Conservation (phyloP, 2,888 invertebrate species). For the Acanthosepion pharaonis region DNA sequence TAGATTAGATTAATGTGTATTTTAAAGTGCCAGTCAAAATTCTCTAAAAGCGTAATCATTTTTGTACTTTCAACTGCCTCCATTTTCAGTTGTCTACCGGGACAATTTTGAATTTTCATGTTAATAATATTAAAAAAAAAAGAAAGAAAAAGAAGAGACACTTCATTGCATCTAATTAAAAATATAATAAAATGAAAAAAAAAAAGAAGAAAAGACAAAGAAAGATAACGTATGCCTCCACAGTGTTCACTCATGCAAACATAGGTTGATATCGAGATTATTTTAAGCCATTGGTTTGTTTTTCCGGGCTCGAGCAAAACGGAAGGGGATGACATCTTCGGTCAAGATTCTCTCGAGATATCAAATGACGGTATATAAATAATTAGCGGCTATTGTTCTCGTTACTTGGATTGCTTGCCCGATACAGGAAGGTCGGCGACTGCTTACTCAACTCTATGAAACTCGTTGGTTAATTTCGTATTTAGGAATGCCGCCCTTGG, state of each 20-base stretch:
- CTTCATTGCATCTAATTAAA: background rate
- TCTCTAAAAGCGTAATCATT: too few species aligned
- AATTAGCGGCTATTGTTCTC: constrained; percentile 3
- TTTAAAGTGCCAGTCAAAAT: too few species aligned
- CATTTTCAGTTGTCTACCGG: too few species aligned
- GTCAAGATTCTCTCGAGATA: background rate
- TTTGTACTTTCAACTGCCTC: too few species aligned
- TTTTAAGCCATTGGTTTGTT: background rate
- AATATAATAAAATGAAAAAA: too few species aligned
- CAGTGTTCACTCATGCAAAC: background rate
- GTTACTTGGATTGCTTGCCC: background rate
- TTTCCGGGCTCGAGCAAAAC: background rate
- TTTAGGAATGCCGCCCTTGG: too few species aligned
- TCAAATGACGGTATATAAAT: background rate
- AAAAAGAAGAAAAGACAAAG: background rate
- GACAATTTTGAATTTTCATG: too few species aligned
- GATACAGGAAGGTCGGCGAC: background rate
- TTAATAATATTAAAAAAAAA: too few species aligned
- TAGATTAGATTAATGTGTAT: too few species aligned
- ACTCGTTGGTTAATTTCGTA: background rate
- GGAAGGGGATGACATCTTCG: background rate
- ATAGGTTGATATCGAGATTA: too few species aligned
- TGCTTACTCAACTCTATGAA: background rate
- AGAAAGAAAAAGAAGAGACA: background rate
- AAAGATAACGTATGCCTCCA: background rate